Base-by-base conservation (phyloP, 2,797 vertebrate genomes). In the Lepilemur ruficaudatus region DNA sequence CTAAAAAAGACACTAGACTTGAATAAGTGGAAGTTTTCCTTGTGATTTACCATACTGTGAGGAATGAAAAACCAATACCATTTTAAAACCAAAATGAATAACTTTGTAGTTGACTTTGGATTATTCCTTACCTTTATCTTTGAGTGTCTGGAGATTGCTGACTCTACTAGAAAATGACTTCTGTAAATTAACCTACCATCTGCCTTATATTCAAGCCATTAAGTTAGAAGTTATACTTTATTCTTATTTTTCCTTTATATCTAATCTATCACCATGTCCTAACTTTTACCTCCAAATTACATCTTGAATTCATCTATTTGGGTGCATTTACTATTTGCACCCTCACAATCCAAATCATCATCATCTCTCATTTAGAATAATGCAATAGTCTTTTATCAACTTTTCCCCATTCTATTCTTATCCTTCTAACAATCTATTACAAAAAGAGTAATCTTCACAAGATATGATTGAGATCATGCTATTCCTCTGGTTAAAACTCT, bases 11-110 rank as follows among this genome's bases (percentile, higher is more conserved):
- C 25, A 67, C 18, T 38, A 79, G 17, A 79, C 12, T n/a, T 38
- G 79, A 80, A 83, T 59, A 89, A 48, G 48, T 80, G 17, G 15
- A 94, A 48, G 20, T 81, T 88, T 90, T 92, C 81, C 78, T 83
- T 78, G 57, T 3, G 23, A 81, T 63, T 84, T 89, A 69, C 69
- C 57, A 25, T 70, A 55, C n/a, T 91, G 65, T 46, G 12, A 93
- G 61, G 82, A 92, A 78, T 82, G 32, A 93, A n/a, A 86, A 91
- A 57, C n/a, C 41, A 93, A 63, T 2, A 15, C 1, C 79, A 86
- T 89, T 89, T 82, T 41, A 38, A 95, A 80, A 86, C 20, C n/a
- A 95, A 82, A 90, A 78, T 17, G 6, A 73, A 28, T 78, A 67
- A 55, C 48, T 92, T 69, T 78, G 25, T 61, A 41, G 14, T 80